Conservation (phyloP, 2,888 invertebrate species). For the Dinocampus coccinellae region DNA sequence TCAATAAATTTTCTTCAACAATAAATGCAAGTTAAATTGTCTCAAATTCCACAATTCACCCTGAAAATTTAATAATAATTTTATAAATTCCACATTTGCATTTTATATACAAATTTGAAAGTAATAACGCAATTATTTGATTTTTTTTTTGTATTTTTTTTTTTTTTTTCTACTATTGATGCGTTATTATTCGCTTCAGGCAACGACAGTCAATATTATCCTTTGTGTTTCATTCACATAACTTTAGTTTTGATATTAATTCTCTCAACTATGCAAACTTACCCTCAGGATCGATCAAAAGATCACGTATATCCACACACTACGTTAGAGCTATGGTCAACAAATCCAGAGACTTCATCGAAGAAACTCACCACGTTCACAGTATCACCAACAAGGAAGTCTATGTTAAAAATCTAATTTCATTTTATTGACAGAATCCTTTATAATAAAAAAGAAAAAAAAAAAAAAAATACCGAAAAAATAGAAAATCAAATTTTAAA, state of each 20-base stretch:
- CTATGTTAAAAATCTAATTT: not conserved
- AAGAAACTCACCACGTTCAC: not conserved
- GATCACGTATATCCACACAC: not conserved
- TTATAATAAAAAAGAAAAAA: not conserved
- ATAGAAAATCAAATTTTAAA: too few relatives aligned
- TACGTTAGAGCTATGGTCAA: not conserved
- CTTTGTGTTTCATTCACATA: not conserved
- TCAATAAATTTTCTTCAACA: too few relatives aligned
- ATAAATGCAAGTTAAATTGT: too few relatives aligned
- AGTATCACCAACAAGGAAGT: not conserved
- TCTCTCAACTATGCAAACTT: slow-evolving; percentile 33
- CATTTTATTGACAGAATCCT: not conserved
- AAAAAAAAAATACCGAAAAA: not conserved
- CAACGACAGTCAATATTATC: slow-evolving; percentile 4
- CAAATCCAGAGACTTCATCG: not conserved
- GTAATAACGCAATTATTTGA: too few relatives aligned
- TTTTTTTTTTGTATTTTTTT: too few relatives aligned
- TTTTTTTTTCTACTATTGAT: too few relatives aligned
- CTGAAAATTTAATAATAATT: too few relatives aligned
- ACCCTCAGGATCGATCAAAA: not conserved
- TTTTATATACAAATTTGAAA: too few relatives aligned
- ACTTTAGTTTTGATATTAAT: slow-evolving; percentile 32
- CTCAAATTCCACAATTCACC: not conserved
- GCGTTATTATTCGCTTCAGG: not conserved
- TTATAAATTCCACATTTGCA: too few relatives aligned